Base-by-base conservation (phyloP, 2,888 invertebrate species). In the Chrysolina americana region DNA sequence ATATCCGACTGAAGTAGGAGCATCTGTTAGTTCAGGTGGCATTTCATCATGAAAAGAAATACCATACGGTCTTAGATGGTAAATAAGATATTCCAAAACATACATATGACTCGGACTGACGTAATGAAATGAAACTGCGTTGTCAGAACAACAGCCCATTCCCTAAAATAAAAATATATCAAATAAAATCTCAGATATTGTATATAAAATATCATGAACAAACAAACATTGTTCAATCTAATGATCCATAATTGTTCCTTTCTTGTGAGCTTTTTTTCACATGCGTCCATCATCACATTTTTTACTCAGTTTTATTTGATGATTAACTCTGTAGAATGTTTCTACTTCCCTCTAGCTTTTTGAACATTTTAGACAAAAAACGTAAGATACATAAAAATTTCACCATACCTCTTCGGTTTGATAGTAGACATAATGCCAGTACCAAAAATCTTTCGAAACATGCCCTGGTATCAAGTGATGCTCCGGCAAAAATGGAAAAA, bases 71-170 rank as follows among this genome's bases (percentile, higher is more conserved):
- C 96, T 91, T 77, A 99, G 89, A 86, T 98, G 98, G 88, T 99
- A 98, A 84, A 98, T 94, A 74, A 98, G 89, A 87, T 98, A 99
- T 84, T 99, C 98, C 73, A 98, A 87, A 11, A 96, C 95, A 86
- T 98, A 98, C 95, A 99, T 97, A 88, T 95, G 92, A 83, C 95
- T 93, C 0, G 97, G 95, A n/a, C 91, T 90, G 0, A 97, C 94
- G 87, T 98, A 98, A 89, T 98, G 98, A 89, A 99, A 98, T 0
- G 97, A 95, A 13, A 99, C 92, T 0, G 98, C 97, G 86, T 95
- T 95, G 86, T 97, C 98, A 0, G 97, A 96, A 86, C 97, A 97
- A 85, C 97, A 97, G 82, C 94, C 93, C 75, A 95, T 89, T n/a
- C 96, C 96, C 93, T 96, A 88, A 8, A 88, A 88, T 80, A 68